These are phyloP conservation scores for Paramormyrops hopkinsi DNA, from an alignment of 2,797 vertebrate species.

Conservation along the genomic window DNA sequence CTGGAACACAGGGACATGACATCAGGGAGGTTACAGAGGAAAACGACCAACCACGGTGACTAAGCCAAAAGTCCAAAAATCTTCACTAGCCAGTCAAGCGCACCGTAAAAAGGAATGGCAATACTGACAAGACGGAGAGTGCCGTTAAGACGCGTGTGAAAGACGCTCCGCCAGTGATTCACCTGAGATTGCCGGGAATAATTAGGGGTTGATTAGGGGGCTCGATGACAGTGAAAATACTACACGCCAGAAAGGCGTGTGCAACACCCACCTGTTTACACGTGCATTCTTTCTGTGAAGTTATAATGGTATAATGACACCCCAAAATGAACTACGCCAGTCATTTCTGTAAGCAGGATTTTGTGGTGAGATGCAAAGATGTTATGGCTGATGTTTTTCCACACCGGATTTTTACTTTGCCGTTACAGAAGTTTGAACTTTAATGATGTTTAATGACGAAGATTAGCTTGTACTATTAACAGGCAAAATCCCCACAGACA, in stretches of 20 bases:
- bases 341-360: background rate
- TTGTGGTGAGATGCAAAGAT: background rate
- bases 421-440: background rate
- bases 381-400: background rate
- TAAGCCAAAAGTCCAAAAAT: constrained; percentile 6
- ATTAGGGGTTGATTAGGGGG: background rate
- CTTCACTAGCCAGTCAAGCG: background rate
- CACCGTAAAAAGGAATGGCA: background rate
- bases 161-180: background rate
- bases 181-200: background rate
- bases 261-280: background rate
- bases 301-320: background rate
- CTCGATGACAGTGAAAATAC: background rate
- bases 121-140: background rate
- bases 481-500: background rate
- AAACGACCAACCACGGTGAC: background rate
- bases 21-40: background rate
- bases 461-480: background rate
- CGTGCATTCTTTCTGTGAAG: background rate
- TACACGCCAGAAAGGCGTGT: background rate
- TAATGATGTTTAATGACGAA: background rate
- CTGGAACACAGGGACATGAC: background rate
- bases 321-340: background rate
- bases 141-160: background rate
- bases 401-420: background rate